Percentiles rank a stretch among this genome's conserved stretches.
Conservation (phyloP, 2,113 vertebrate genomes). For the Ursus arctos region DNA sequence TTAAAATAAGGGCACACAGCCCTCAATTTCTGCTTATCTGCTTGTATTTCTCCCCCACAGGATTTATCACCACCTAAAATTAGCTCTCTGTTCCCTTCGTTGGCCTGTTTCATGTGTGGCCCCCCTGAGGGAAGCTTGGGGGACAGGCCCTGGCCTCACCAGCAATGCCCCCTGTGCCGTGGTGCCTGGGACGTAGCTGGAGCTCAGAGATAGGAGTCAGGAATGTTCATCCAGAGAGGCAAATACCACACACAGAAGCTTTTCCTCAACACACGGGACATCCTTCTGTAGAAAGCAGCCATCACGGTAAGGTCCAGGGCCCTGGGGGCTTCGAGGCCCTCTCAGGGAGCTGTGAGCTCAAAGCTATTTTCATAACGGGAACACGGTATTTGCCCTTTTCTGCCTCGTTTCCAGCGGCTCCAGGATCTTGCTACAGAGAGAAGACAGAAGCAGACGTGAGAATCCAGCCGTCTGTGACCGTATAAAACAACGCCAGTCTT, state of each 20-base stretch:
- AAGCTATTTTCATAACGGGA: not conserved
- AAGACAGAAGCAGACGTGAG: fast-evolving
- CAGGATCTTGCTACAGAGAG: fast-evolving
- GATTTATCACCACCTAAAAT: not conserved
- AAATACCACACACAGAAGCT: no score
- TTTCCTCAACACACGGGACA: not conserved
- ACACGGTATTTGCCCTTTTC: not conserved
- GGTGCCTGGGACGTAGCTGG: not conserved
- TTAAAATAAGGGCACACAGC: not conserved
- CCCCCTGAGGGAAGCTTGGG: not conserved
- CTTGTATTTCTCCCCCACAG: not conserved
- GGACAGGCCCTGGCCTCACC: not conserved
- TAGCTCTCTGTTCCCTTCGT: fast-evolving
- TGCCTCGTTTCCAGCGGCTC: fast-evolving
- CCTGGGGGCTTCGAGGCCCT: not conserved
- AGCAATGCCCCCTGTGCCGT: fast-evolving
- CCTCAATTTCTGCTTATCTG: not conserved
- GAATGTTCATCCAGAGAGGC: fast-evolving
- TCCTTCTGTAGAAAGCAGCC: not conserved
- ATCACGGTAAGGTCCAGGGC: fast-evolving
- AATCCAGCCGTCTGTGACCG: fast-evolving
- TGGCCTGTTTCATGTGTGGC: not conserved
- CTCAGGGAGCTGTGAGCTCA: not conserved
- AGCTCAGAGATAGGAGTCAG: not conserved
- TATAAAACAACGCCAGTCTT: fast-evolving